phyloP scores from a whole-genome alignment of 2,888 invertebrate species.

The Nymphalis polychloros region DNA sequence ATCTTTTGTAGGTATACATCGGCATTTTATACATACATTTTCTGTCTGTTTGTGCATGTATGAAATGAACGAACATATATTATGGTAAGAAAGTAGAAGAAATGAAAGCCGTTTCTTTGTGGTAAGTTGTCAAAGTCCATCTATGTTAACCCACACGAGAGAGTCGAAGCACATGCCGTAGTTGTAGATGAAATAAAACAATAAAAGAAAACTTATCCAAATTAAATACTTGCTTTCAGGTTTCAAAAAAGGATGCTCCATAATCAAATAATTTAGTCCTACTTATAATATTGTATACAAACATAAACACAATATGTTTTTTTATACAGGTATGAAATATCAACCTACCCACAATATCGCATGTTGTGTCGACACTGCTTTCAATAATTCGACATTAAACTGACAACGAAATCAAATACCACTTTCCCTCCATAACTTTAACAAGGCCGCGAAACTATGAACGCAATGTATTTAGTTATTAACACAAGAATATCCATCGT shows the following conservation, averaged over 20 bases:
- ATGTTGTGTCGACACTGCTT: slow-evolving; percentile 1
- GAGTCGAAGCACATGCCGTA: too few relatives aligned
- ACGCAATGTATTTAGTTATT: slow-evolving; percentile 52
- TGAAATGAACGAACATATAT: too few relatives aligned
- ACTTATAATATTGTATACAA: too few relatives aligned
- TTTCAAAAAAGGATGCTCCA: too few relatives aligned
- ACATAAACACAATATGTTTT: not conserved
- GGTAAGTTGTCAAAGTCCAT: too few relatives aligned
- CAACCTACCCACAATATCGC: slow-evolving; percentile 24
- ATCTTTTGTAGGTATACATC: not conserved
- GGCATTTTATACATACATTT: not conserved
- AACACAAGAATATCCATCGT: slow-evolving; percentile 39
- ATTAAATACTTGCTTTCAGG: too few relatives aligned
- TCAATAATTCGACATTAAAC: slow-evolving; percentile 31
- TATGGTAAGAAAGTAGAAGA: too few relatives aligned
- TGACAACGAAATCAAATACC: slow-evolving; percentile 47
- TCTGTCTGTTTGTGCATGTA: not conserved
- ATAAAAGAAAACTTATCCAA: too few relatives aligned
- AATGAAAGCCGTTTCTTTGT: too few relatives aligned
- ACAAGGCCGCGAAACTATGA: slow-evolving; percentile 49
- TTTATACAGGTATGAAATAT: slow-evolving; percentile 21
- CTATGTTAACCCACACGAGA: too few relatives aligned
- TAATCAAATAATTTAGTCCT: too few relatives aligned
- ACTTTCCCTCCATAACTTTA: slow-evolving; percentile 51
- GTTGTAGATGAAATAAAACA: too few relatives aligned